These are phyloP conservation scores for Himalopsyche tibetana DNA, from an alignment of 2,888 invertebrate species.

Conservation along the genomic window DNA sequence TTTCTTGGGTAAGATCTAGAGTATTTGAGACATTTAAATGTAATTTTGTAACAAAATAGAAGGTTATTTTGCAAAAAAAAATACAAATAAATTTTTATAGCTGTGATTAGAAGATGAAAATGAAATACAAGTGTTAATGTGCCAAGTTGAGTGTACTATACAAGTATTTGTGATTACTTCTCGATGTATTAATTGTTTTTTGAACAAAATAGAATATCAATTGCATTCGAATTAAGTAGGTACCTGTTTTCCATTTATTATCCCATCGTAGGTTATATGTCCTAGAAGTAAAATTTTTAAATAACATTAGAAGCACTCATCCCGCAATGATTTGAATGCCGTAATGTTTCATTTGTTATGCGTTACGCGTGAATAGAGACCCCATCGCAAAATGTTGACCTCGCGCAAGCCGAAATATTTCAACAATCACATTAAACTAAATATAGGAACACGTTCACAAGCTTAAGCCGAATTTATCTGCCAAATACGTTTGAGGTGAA, in stretches of 20 bases:
- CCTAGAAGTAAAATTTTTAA: conserved; percentile 48
- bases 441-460: conserved; percentile 60
- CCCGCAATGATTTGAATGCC: conserved; percentile 45
- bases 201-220: conserved; percentile 43
- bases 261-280: conserved; percentile 53
- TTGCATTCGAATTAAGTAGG: conserved; percentile 54
- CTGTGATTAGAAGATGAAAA: conserved; percentile 73
- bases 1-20: conserved; percentile 72
- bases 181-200: conserved; percentile 46
- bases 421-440: conserved; percentile 44
- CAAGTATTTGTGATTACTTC: conserved; percentile 45
- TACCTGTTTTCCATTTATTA: conserved; percentile 59
- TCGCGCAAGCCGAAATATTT: conserved; percentile 27
- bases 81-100: conserved; percentile 76
- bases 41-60: conserved; percentile 71
- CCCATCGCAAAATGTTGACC: conserved; percentile 31
- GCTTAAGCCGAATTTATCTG: conserved; percentile 66
- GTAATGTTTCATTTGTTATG: conserved; percentile 42
- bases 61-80: conserved; percentile 69
- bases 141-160: conserved; percentile 52
- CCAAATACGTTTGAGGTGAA: conserved; percentile 60
- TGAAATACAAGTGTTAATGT: conserved; percentile 57
- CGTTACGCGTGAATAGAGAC: conserved; percentile 38
- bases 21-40: conserved; percentile 73
- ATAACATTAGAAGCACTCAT: conserved; percentile 52